Base-by-base conservation (phyloP, 2,797 vertebrate species). In the Alcedo atthis region DNA sequence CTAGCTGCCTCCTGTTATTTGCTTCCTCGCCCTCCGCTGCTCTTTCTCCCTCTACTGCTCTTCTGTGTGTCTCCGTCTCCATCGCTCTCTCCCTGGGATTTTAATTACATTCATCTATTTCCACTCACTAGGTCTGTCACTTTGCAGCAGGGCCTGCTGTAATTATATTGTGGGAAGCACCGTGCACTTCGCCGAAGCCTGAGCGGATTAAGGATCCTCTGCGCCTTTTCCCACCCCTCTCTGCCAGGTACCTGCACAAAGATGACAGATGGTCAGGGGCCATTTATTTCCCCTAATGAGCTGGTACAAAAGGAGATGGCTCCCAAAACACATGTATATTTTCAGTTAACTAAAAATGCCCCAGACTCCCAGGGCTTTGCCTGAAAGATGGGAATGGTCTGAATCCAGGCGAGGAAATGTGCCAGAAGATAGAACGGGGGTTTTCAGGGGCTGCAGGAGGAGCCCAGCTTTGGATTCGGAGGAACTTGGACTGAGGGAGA, bases 41-140 rank as follows among this genome's bases (percentile, higher is more conserved):
- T 62, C 54, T 30, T 28, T n/a, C 63, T 74, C 79, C 66, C 85
- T 87, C 59, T n/a, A 1, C 73, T 24, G 81, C 91, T 84, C 73
- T 74, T 22, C 85, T 14, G 53, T 2, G 11, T 18, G 74, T 57
- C 91, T 78, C 74, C 1, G 9, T 48, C 89, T 61, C 91, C 87
- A 58, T 64, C 35, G 21, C 84, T 62, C 79, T 66, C 92, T 84
- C 92, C 81, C 76, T 43, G 90, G 93, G 96, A 88, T 96, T 95
- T 97, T 97, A 96, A 97, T 96, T 96, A 96, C 94, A 81, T 95
- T 87, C 96, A 96, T 97, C 94, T 90, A 95, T 96, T 97, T 92
- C 92, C 94, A 91, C 86, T 96, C 94, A 76, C 87, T 93, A 67
- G 58, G 59, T 85, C 95, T 97, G 96, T 97, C 96, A 96, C 94